A percentile compares a stretch with the other conserved stretches of the same genome.
Evolutionary conservation across 2,113 vertebrate species (phyloP).

Genomic region (Gila orcuttii): DNA sequence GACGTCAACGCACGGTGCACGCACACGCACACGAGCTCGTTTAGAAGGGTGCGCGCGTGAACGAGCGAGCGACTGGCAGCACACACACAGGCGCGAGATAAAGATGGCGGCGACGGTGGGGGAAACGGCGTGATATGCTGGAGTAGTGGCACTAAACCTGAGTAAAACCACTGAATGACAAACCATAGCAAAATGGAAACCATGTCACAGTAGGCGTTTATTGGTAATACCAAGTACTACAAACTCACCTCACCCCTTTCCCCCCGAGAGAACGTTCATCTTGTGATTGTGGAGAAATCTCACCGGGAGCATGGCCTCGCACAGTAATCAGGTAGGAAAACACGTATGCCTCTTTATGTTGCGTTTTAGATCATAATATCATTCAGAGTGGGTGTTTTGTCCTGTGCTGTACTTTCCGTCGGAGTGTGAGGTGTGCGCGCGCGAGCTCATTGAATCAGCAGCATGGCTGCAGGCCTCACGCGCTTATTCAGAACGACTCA

Average conservation of each 20-base stretch:
- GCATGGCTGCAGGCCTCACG: slow-evolving; percentile 40
- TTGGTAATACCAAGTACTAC: slow-evolving; percentile 62
- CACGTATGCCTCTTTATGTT: slow-evolving; percentile 24
- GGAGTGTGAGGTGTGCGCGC: slow-evolving; percentile 32
- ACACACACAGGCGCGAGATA: slow-evolving; percentile 69
- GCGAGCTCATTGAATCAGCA: slow-evolving; percentile 34
- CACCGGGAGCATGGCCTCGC: slow-evolving; percentile 82
- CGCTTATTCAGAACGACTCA: background rate
- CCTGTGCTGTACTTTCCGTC: background rate
- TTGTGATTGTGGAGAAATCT: slow-evolving; percentile 69
- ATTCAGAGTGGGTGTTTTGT: background rate
- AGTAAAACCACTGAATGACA: slow-evolving; percentile 63
- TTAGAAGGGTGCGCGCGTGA: slow-evolving; percentile 44
- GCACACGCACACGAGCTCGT: slow-evolving; percentile 5
- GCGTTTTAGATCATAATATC: background rate
- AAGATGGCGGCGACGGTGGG: slow-evolving; percentile 79
- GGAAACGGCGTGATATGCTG: slow-evolving; percentile 75
- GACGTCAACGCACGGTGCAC: slow-evolving; percentile 41
- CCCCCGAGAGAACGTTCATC: slow-evolving; percentile 68
- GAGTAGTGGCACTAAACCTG: slow-evolving; percentile 64
- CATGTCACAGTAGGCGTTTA: slow-evolving; percentile 66
- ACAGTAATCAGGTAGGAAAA: slow-evolving; percentile 79
- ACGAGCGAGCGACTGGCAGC: slow-evolving; percentile 65
- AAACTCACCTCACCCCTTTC: slow-evolving; percentile 61
- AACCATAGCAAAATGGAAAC: slow-evolving; percentile 65